Percentiles rank a stretch among this genome's conserved stretches.
Conservation (phyloP, 2,113 vertebrate genomes). For the Pomatostomus ruficeps region DNA sequence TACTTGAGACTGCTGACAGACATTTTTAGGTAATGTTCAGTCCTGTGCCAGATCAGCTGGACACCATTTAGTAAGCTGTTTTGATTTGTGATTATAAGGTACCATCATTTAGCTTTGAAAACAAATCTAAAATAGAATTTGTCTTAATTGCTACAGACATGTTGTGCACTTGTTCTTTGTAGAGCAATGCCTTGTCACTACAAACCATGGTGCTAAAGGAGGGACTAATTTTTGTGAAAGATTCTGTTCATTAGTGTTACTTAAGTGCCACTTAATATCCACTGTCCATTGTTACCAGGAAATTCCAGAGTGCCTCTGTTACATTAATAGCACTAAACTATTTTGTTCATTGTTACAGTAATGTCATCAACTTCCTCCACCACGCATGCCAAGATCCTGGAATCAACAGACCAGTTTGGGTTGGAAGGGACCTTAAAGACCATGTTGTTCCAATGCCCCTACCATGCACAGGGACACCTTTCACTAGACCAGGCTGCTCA, state of each 20-base stretch:
- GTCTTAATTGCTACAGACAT: neutral
- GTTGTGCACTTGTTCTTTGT: neutral
- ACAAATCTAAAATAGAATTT: neutral
- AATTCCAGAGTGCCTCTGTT: neutral
- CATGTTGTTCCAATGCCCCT: neutral
- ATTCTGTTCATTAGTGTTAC: neutral
- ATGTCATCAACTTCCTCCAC: neutral
- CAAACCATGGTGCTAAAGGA: neutral
- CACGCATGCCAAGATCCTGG: neutral
- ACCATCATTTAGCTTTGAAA: neutral
- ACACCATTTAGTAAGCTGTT: neutral
- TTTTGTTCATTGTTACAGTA: neutral
- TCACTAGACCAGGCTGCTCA: neutral
- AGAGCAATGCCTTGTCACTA: neutral
- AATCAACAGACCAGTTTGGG: neutral
- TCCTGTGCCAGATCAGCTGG: neutral
- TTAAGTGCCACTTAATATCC: neutral
- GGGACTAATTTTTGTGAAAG: neutral
- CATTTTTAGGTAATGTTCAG: neutral
- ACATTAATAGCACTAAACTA: neutral
- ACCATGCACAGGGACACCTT: neutral
- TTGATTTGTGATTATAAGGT: neutral
- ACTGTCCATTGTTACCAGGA: neutral
- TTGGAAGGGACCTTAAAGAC: neutral
- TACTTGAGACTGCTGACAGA: neutral